Evolutionary conservation across 1,140 invertebrate genomes (phyloP).

Genomic region (Sycobia sp.): DNA sequence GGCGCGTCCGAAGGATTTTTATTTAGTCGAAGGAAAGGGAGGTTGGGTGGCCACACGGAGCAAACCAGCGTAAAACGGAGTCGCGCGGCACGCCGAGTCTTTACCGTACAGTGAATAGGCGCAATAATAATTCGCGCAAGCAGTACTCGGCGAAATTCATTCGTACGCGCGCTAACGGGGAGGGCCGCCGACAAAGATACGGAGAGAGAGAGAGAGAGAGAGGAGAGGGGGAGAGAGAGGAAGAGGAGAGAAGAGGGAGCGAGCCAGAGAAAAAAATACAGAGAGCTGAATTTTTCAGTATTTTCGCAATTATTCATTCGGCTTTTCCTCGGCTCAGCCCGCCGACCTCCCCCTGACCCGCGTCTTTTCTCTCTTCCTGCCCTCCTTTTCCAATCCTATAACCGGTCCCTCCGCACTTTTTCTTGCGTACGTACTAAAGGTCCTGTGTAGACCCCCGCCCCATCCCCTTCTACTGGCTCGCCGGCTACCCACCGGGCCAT

Average conservation of each 20-base stretch:
- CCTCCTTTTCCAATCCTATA: not conserved
- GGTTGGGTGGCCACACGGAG: too few relatives aligned
- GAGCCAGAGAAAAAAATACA: too few relatives aligned
- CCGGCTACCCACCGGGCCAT: too few relatives aligned
- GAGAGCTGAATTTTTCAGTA: conserved; percentile 32
- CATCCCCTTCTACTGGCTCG: too few relatives aligned
- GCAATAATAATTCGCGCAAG: conserved; percentile 31
- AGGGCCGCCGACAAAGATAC: too few relatives aligned
- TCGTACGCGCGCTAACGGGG: not conserved
- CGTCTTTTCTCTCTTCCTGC: not conserved
- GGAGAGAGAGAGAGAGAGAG: too few relatives aligned
- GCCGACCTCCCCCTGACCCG: not conserved
- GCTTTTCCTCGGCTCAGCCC: not conserved
- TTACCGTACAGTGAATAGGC: conserved; percentile 17
- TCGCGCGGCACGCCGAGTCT: too few relatives aligned
- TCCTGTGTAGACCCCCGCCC: too few relatives aligned
- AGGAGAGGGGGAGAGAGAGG: too few relatives aligned
- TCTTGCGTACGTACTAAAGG: too few relatives aligned
- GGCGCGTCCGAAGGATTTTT: conserved; percentile 24
- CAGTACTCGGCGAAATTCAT: conserved; percentile 15
- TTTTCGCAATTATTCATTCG: conserved; percentile 29
- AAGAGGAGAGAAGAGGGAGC: too few relatives aligned
- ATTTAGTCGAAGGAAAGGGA: conserved; percentile 15
- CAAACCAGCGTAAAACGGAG: not conserved
- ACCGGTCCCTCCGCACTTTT: not conserved